Base-by-base conservation (phyloP, 2,888 invertebrate species). In the Platyscelio sp. region DNA sequence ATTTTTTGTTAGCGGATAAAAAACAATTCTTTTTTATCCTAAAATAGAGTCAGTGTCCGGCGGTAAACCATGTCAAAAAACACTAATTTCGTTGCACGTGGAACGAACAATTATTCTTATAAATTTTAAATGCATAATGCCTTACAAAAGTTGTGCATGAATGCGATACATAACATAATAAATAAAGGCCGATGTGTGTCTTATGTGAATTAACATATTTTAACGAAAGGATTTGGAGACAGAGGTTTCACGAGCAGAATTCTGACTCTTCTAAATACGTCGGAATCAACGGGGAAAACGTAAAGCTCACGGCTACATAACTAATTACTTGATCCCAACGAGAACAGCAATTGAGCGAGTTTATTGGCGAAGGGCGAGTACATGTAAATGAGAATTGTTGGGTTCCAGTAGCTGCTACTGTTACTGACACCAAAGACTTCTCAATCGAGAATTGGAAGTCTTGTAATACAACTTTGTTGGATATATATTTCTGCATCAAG, bases 381-480 rank as follows among this genome's bases (percentile, higher is more conserved):
- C 74, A 85, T 79, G 79, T 76, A 60, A 71, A 87, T 85, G 63
- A 65, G 86, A 83, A 81, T 83, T 77, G 78, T 83, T 83, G 82
- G 87, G 83, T 67, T 84, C 75, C 67, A 74, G 81, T 67, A 83
- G 76, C 81, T 74, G 85, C 85, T 87, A 87, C 93, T 93, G 93
- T 86, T 90, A 90, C 92, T 93, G 93, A 93, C 93, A 92, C 93
- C 93, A 93, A 93, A 93, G 93, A 92, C 93, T 93, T 91, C 91
- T 92, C 91, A 92, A 92, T 90, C 88, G 84, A 56, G 78, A 74
- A 85, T 68, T 85, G 74, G 77, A 68, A 77, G 77, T 63, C 74
- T 77, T 77, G 77, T 72, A 81, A 81, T 85, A 81, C 76, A 83
- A 76, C 76, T 86, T 83, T 46, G 76, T 68, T 58, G 68, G 68